These are phyloP conservation scores for Rafetus swinhoei DNA, from an alignment of 2,113 vertebrate genomes.

Conservation along the genomic window DNA sequence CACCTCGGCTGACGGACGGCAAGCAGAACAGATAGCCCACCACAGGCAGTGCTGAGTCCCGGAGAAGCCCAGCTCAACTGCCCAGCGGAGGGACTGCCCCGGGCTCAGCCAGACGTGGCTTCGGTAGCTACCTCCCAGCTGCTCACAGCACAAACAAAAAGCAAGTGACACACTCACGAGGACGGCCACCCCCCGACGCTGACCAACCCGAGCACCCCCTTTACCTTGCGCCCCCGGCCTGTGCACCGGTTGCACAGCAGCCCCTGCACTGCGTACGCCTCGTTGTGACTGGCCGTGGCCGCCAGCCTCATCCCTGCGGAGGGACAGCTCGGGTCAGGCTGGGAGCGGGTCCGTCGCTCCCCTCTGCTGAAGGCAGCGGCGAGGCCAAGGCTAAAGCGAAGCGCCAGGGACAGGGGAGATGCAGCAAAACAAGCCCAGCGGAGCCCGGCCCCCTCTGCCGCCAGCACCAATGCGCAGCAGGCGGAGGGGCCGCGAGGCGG, in stretches of 20 bases:
- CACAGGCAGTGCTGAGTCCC: too few relatives aligned
- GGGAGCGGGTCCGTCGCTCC: not conserved
- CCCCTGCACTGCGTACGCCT: not conserved
- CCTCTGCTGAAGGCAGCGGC: not conserved
- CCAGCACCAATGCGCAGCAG: slow-evolving; percentile 1
- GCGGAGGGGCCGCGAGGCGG: not conserved
- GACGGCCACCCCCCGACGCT: not conserved
- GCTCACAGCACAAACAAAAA: not conserved
- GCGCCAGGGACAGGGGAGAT: not conserved
- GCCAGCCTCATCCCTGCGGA: slow-evolving; percentile 8
- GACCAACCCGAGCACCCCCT: not conserved
- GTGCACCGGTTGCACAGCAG: slow-evolving; percentile 45
- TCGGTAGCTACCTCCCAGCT: too few relatives aligned
- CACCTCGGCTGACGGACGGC: not conserved
- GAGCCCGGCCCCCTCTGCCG: not conserved
- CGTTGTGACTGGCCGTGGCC: slow-evolving; percentile 29
- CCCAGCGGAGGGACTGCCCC: too few relatives aligned
- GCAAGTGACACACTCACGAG: too few relatives aligned
- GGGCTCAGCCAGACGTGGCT: too few relatives aligned
- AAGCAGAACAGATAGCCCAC: not conserved
- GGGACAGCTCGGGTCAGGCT: not conserved
- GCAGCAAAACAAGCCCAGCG: not conserved
- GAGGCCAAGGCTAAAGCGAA: not conserved
- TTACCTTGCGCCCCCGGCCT: slow-evolving; percentile 7
- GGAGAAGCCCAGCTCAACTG: too few relatives aligned